Base-by-base conservation (phyloP, 2,888 invertebrate species). In the Mythimna albipuncta region DNA sequence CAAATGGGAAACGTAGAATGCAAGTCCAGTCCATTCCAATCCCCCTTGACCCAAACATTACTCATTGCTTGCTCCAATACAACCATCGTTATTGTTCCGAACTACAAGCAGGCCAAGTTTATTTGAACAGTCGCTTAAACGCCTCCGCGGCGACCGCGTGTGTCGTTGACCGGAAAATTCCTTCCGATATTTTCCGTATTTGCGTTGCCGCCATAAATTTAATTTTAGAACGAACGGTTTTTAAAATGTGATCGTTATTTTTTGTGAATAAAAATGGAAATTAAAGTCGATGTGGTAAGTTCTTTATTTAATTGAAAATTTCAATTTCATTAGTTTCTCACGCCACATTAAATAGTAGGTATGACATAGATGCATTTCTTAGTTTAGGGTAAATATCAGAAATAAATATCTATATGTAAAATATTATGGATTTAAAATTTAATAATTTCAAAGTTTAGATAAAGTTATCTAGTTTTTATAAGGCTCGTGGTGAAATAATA, bases 211-310 rank as follows among this genome's bases (percentile, higher is more conserved):
- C 85, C 82, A 82, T 79, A 74, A 77, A 75, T 73, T 72, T 26
- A 66, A 71, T 72, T 72, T 69, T 52, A 16, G 55, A 71, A 69
- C 6, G 62, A 66, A 54, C 16, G 0, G 54, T 76, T 67, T 72
- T 75, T 79, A 71, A 83, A 75, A 77, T 78, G 76, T 81, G 79
- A 77, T 32, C 64, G 62, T 69, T 67, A 44, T 68, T 19, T 19
- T 71, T 70, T 67, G 71, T 77, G 77, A 21, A 19, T 26, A n/a
- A 88, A 87, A 86, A 93, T 96, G 94, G 94, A 96, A 91, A 89
- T 95, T 66, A 93, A 93, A 86, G 96, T 93, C 67, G 96, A 96
- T 73, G 95, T 96, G 92, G 95, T 96, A 78, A 94, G 95, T 85
- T 61, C 50, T 16, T 44, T 35, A 41, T 26, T 55, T 35, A 47